A percentile compares a stretch with the other conserved stretches of the same genome.
Evolutionary conservation across 1,140 invertebrate genomes (phyloP).

Genomic region (Halotydeus destructor): DNA sequence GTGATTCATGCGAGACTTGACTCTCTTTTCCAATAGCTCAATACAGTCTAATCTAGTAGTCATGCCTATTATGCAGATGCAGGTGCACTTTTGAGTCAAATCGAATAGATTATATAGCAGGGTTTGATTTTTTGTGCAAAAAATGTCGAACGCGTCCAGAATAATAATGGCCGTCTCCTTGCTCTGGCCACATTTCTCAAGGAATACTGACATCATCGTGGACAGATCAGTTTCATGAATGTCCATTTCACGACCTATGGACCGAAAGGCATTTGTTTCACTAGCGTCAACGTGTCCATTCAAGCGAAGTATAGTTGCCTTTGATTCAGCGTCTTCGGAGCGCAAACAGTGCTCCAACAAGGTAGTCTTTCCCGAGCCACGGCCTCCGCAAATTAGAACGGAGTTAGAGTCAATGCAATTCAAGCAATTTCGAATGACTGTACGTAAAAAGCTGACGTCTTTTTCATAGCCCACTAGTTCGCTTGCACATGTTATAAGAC

Average conservation of each 20-base stretch:
- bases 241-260: not conserved
- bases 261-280: not conserved
- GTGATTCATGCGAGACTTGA: constrained; percentile 5
- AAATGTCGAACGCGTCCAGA: constrained; percentile 14
- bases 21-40: constrained; percentile 6
- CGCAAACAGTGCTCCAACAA: not conserved
- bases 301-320: not conserved
- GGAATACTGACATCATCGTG: not conserved
- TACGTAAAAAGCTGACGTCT: not conserved
- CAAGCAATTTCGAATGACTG: not conserved
- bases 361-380: not conserved
- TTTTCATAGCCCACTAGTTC: constrained; percentile 4
- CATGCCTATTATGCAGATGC: constrained; percentile 7
- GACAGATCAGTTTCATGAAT: not conserved
- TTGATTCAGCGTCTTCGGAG: not conserved
- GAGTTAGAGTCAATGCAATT: not conserved
- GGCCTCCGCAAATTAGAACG: not conserved
- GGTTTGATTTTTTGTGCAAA: constrained; percentile 9
- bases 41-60: constrained; percentile 5
- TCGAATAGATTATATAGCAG: constrained; percentile 14
- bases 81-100: constrained; percentile 8
- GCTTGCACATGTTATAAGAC: too few relatives aligned
- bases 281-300: constrained; percentile 4
- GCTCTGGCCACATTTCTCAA: not conserved
- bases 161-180: constrained; percentile 8